Evolutionary conservation across 2,888 invertebrate genomes (phyloP).

Genomic region (Tortrix viridana): DNA sequence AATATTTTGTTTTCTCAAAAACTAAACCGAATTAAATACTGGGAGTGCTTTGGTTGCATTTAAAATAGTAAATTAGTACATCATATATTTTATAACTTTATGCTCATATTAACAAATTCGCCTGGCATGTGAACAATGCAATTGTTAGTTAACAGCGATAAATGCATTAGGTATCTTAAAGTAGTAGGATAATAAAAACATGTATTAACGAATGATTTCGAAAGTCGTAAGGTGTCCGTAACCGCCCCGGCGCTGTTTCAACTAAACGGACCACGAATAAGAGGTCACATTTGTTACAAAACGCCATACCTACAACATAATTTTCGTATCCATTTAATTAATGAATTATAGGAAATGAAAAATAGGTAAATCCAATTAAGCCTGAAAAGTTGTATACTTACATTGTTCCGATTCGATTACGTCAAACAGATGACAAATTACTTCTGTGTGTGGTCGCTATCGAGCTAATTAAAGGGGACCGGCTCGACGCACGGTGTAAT

Average conservation of each 20-base stretch:
- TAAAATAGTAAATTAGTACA: too few relatives aligned
- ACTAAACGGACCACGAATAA: background rate
- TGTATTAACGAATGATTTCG: too few relatives aligned
- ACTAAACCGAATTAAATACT: too few relatives aligned
- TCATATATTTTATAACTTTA: too few relatives aligned
- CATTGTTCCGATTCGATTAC: constrained; percentile 50
- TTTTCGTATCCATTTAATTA: constrained; percentile 64
- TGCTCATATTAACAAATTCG: too few relatives aligned
- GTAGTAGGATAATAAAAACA: too few relatives aligned
- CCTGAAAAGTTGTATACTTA: constrained; percentile 51
- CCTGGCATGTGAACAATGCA: too few relatives aligned
- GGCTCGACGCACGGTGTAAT: background rate
- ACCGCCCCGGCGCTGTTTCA: background rate
- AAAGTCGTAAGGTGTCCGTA: too few relatives aligned
- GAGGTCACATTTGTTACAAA: constrained; percentile 51
- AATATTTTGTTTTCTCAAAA: too few relatives aligned
- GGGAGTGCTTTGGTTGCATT: too few relatives aligned
- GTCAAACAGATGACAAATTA: constrained; percentile 44
- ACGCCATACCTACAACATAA: constrained; percentile 64
- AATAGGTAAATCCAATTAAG: constrained; percentile 60
- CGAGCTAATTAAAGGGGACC: constrained; percentile 14
- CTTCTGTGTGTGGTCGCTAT: constrained; percentile 16
- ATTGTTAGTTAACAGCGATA: too few relatives aligned
- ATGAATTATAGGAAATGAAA: constrained; percentile 66
- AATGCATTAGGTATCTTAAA: too few relatives aligned